These are phyloP conservation scores for Dryomyza anilis DNA, from an alignment of 2,888 invertebrate genomes.

Conservation along the genomic window DNA sequence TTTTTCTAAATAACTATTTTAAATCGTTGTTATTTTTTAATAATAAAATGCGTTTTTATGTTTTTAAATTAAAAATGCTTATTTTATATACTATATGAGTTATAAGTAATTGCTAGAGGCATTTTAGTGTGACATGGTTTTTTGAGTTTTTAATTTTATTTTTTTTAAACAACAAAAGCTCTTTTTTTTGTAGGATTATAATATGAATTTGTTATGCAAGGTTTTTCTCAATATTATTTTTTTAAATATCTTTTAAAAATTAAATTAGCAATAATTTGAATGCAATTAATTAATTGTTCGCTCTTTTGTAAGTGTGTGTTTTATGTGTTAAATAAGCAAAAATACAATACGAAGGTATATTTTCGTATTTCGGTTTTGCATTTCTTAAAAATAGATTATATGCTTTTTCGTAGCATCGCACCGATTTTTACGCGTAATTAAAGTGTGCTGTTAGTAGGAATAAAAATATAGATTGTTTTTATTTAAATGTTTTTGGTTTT, in stretches of 20 bases:
- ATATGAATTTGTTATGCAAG: constrained; percentile 62
- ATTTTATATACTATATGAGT: constrained; percentile 31
- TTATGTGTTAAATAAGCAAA: constrained; percentile 12
- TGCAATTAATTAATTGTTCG: not conserved
- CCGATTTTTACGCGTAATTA: not conserved
- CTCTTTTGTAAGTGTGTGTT: constrained; percentile 17
- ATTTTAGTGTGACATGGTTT: constrained; percentile 13
- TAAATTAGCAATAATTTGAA: constrained; percentile 18
- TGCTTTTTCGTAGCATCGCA: not conserved
- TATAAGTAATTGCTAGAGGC: constrained; percentile 40
- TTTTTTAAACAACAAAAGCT: constrained; percentile 37
- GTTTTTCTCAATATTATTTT: constrained; percentile 53
- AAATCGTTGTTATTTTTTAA: constrained; percentile 26
- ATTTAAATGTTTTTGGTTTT: constrained; percentile 1
- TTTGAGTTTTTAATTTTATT: constrained; percentile 17
- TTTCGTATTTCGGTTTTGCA: not conserved
- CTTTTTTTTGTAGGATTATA: constrained; percentile 44
- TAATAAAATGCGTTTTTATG: no score
- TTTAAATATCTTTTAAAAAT: constrained; percentile 27
- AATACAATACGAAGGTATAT: constrained; percentile 5
- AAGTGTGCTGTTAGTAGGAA: constrained; percentile 21
- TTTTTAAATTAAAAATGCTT: constrained; percentile 25
- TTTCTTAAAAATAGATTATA: not conserved
- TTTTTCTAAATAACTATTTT: constrained; percentile 39
- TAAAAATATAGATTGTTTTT: constrained; percentile 18